Evolutionary conservation across 2,888 invertebrate species (phyloP).

Genomic region (Boloria selene): DNA sequence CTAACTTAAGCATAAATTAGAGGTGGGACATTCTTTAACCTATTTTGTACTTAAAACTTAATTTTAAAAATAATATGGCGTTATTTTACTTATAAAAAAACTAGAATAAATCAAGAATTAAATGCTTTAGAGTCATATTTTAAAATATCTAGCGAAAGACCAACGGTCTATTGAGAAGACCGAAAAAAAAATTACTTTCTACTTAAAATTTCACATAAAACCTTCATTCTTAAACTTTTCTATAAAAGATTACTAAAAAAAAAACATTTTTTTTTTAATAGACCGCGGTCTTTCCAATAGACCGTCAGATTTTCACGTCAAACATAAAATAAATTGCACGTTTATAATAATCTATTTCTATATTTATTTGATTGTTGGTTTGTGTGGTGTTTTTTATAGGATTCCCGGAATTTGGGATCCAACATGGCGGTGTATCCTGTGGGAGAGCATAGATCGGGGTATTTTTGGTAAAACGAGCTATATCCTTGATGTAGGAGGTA

Average conservation of each 20-base stretch:
- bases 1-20: conserved; percentile 42
- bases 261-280: conserved; percentile 19
- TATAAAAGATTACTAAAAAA: not conserved
- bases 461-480: conserved; percentile 85
- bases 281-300: conserved; percentile 40
- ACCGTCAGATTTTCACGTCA: conserved; percentile 37
- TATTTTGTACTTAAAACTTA: conserved; percentile 57
- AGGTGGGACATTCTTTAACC: conserved; percentile 53
- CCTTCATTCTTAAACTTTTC: not conserved
- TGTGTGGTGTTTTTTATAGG: conserved; percentile 84
- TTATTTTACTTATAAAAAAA: conserved; percentile 45
- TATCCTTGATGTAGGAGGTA: conserved; percentile 92
- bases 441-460: conserved; percentile 86
- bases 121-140: conserved; percentile 14
- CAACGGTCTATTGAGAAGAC: conserved; percentile 38
- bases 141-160: conserved; percentile 30
- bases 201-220: not conserved
- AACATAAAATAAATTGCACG: conserved; percentile 31
- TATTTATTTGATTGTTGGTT: conserved; percentile 36
- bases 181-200: not conserved
- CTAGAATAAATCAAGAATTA: conserved; percentile 13
- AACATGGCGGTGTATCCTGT: conserved; percentile 91
- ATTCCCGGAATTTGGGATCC: conserved; percentile 88
- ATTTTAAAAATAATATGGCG: conserved; percentile 59
- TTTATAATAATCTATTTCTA: conserved; percentile 41